Conservation (phyloP, 1,140 invertebrate species). For the Muscidifurax raptorellus region DNA sequence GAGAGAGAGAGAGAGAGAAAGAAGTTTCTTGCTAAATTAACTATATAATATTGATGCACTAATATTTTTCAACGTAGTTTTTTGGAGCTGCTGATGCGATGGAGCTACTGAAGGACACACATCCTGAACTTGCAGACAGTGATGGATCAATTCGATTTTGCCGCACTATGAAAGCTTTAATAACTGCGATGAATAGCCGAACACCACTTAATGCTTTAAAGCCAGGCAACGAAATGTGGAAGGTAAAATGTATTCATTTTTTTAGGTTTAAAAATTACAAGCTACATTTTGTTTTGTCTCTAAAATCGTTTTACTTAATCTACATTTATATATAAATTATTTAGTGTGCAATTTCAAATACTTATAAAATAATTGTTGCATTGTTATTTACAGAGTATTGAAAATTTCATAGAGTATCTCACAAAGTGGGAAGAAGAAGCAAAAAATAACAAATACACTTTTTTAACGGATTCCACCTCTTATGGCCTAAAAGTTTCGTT, state of each 20-base stretch:
- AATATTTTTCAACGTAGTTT: slow-evolving; percentile 43
- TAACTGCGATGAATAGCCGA: slow-evolving; percentile 50
- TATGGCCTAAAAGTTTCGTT: too few relatives aligned
- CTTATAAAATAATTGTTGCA: too few relatives aligned
- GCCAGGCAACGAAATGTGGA: too few relatives aligned
- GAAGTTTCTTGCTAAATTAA: too few relatives aligned
- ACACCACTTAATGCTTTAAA: slow-evolving; percentile 33
- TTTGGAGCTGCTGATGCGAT: slow-evolving; percentile 41
- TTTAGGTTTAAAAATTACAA: too few relatives aligned
- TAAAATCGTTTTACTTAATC: too few relatives aligned
- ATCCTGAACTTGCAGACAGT: slow-evolving; percentile 36
- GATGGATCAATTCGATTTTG: slow-evolving; percentile 45
- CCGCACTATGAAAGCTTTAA: slow-evolving; percentile 41
- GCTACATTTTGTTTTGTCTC: too few relatives aligned
- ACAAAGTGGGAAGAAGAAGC: not conserved
- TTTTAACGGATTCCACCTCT: not conserved
- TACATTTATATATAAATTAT: too few relatives aligned
- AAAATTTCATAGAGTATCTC: not conserved
- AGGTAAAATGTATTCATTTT: too few relatives aligned
- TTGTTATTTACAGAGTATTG: slow-evolving; percentile 3
- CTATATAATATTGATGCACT: too few relatives aligned
- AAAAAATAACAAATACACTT: not conserved
- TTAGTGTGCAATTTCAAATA: too few relatives aligned
- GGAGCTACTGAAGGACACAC: slow-evolving; percentile 23
- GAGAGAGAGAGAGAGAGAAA: too few relatives aligned